Base-by-base conservation (phyloP, 1,140 invertebrate genomes). In the Geopemphigus sp. region DNA sequence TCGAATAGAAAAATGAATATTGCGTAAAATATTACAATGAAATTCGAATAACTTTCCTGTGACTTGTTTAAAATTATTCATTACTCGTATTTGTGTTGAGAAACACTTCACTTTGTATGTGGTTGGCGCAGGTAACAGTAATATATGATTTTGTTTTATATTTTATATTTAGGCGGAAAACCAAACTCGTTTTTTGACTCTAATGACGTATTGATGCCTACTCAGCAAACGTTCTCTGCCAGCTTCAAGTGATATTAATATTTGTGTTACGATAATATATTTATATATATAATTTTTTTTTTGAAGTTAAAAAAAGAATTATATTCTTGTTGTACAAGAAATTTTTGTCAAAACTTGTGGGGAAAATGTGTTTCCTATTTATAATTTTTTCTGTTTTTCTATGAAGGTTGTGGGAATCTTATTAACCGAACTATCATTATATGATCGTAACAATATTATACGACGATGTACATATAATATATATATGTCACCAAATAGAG, bases 221-320 rank as follows among this genome's bases (percentile, higher is more conserved):
- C 74, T 61, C 74, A 78, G 24, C 32, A 78, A 78, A 17, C 74
- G 26, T 78, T 78, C n/a, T 78, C 74, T 26, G 39, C 74, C 12
- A 78, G 74, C 39, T 78, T 78, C 39, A 78, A 78, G 74, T 78
- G 74, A 78, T 78, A 78, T 29, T 32, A 53, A 70, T 78, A 39
- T 4, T 39, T 39, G 32, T 59, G 15, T 56, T 50, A 50, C 14
- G 14, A 50, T 12, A 45, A 5, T 5, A 45, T 11, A 45, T 50
- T 50, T 50, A 50, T 11, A 12, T 10, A 6, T 50, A 6, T 1
- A 50, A 50, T 12, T 22, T 14, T 47, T 8, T 15, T 70, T 26
- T n/a, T n/a, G n/a, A n/a, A n/a, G n/a, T n/a, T 26, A 50, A 70
- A 53, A 8, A 53, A 53, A 70, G 8, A 70, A 29, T 70, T 26